phyloP scores from a whole-genome alignment of 2,888 invertebrate species.

The Ophraella communa region DNA sequence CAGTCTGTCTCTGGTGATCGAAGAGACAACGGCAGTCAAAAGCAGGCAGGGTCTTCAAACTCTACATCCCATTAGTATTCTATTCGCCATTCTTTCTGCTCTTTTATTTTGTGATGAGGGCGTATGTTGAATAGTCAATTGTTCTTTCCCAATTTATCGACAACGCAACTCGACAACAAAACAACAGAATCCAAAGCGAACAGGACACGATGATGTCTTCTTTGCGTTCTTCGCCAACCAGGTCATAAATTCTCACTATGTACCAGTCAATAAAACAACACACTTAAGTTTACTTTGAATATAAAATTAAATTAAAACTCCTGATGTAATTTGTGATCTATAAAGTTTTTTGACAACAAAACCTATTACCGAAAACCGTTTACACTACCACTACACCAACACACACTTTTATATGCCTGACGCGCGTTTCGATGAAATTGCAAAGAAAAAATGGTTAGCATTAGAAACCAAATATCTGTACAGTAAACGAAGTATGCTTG shows the following conservation, averaged over 20 bases:
- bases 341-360: too few relatives aligned
- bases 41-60: constrained; percentile 43
- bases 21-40: constrained; percentile 17
- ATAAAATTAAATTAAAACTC: too few relatives aligned
- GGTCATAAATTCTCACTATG: constrained; percentile 1
- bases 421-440: too few relatives aligned
- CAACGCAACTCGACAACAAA: constrained; percentile 30
- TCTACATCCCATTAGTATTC: constrained; percentile 41
- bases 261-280: too few relatives aligned
- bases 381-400: too few relatives aligned
- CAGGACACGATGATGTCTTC: not conserved
- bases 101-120: constrained; percentile 53
- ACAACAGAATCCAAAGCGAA: constrained; percentile 40
- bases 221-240: not conserved
- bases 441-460: too few relatives aligned
- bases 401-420: too few relatives aligned
- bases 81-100: constrained; percentile 41
- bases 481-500: too few relatives aligned
- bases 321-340: too few relatives aligned
- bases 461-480: too few relatives aligned
- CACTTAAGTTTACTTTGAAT: too few relatives aligned
- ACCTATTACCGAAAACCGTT: too few relatives aligned
- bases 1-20: constrained; percentile 8
- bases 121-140: constrained; percentile 47
- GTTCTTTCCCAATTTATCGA: constrained; percentile 48